Conservation (phyloP, 2,888 invertebrate species). For the Asteroscopus sphinx region DNA sequence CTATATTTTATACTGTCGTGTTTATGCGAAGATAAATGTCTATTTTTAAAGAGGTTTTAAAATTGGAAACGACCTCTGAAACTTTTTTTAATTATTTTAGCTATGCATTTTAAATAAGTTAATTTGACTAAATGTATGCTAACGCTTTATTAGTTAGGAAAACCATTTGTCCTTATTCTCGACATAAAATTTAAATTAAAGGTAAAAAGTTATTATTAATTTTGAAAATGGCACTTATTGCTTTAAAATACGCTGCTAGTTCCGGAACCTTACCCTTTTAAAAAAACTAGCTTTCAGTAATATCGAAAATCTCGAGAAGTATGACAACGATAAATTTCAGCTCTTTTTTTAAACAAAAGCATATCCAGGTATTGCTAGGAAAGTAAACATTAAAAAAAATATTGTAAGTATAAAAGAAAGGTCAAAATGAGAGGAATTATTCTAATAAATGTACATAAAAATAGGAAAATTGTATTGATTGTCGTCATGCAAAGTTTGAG, state of each 20-base stretch:
- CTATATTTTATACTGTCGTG: slow-evolving; percentile 83
- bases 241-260: not conserved
- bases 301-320: not conserved
- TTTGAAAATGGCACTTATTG: not conserved
- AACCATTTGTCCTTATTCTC: slow-evolving; percentile 19
- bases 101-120: slow-evolving; percentile 72
- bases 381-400: slow-evolving; percentile 70
- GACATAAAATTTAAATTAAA: not conserved
- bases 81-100: slow-evolving; percentile 79
- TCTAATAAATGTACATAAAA: slow-evolving; percentile 85
- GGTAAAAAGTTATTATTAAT: not conserved
- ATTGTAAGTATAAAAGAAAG: slow-evolving; percentile 84
- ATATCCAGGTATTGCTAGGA: slow-evolving; percentile 82
- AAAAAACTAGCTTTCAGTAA: slow-evolving; percentile 4
- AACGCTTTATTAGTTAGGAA: slow-evolving; percentile 64
- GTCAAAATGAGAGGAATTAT: slow-evolving; percentile 89
- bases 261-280: not conserved
- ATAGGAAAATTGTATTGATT: slow-evolving; percentile 73
- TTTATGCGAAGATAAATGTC: slow-evolving; percentile 64
- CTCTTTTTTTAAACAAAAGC: slow-evolving; percentile 68
- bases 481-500: slow-evolving; percentile 70
- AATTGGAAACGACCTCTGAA: slow-evolving; percentile 39
- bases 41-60: slow-evolving; percentile 53
- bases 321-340: slow-evolving; percentile 42
- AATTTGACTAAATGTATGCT: slow-evolving; percentile 59